These are phyloP conservation scores for Coremacera marginata DNA, from an alignment of 2,888 invertebrate species.

Conservation along the genomic window DNA sequence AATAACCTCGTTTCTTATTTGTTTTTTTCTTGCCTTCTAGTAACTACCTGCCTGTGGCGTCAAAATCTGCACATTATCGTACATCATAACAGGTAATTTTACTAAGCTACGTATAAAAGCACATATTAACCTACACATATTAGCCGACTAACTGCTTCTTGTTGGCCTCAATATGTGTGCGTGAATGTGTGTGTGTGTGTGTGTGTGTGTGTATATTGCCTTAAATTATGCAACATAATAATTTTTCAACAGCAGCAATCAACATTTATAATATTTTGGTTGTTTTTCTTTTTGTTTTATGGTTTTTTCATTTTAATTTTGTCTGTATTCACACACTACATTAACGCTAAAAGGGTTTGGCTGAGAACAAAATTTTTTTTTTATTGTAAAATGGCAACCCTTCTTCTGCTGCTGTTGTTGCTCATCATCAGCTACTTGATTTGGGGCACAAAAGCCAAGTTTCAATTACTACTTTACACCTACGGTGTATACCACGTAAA, in stretches of 20 bases:
- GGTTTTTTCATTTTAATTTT: no score
- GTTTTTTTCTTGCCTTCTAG: not conserved
- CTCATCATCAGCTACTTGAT: not conserved
- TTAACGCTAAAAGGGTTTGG: no score
- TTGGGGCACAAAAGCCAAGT: not conserved
- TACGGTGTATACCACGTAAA: not conserved
- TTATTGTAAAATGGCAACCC: no score
- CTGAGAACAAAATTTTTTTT: no score
- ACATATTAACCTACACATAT: not conserved
- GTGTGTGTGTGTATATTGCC: not conserved
- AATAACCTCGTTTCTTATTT: not conserved
- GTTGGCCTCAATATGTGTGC: not conserved
- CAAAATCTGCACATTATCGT: not conserved
- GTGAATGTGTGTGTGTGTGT: not conserved
- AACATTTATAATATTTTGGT: not conserved
- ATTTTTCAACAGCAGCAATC: not conserved
- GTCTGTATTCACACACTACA: no score
- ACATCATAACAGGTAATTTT: conserved; percentile 16
- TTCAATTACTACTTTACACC: conserved; percentile 18
- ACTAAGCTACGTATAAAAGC: not conserved
- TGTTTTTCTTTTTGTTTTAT: no score
- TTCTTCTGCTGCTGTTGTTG: no score
- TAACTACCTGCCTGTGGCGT: not conserved
- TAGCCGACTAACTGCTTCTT: not conserved
- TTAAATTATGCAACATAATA: conserved; percentile 13